A percentile compares a stretch with the other conserved stretches of the same genome.
Evolutionary conservation across 2,797 vertebrate species (phyloP).

Genomic region (Cyprinodon diabolis): DNA sequence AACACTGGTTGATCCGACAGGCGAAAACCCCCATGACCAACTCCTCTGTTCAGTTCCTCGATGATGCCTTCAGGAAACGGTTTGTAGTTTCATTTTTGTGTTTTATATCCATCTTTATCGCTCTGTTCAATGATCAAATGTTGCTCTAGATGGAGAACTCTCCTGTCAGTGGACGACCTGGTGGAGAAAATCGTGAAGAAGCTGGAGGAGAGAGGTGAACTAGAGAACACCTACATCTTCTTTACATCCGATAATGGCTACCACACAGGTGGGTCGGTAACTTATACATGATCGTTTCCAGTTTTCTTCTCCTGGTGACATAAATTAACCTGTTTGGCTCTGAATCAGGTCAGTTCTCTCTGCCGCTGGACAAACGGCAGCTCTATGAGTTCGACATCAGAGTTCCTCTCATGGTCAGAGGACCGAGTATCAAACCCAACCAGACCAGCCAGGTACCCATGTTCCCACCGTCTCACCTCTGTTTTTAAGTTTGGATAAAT

Average conservation of each 20-base stretch:
- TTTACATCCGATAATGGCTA: constrained; percentile 98
- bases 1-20: constrained; percentile 98
- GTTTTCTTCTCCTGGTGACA: background rate
- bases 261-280: constrained; percentile 86
- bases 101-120: background rate
- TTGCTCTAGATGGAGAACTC: constrained; percentile 88
- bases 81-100: constrained; percentile 47
- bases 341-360: constrained; percentile 91
- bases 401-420: constrained; percentile 94
- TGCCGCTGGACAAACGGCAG: constrained; percentile 96
- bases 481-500: background rate
- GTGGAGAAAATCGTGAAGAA: constrained; percentile 92
- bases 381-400: constrained; percentile 98
- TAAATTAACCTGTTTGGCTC: background rate
- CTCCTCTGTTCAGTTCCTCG: constrained; percentile 91
- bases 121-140: background rate
- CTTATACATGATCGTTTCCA: too few species aligned
- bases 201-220: constrained; percentile 85
- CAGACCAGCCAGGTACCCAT: constrained; percentile 87
- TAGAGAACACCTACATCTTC: constrained; percentile 93
- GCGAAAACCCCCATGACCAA: constrained; percentile 97
- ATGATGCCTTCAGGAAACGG: constrained; percentile 92
- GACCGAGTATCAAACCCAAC: constrained; percentile 93
- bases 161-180: constrained; percentile 96
- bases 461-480: background rate